Percentiles rank a stretch among this genome's conserved stretches.
phyloP scores from a whole-genome alignment of 2,797 vertebrate genomes.

The Sebastes oblongus region DNA sequence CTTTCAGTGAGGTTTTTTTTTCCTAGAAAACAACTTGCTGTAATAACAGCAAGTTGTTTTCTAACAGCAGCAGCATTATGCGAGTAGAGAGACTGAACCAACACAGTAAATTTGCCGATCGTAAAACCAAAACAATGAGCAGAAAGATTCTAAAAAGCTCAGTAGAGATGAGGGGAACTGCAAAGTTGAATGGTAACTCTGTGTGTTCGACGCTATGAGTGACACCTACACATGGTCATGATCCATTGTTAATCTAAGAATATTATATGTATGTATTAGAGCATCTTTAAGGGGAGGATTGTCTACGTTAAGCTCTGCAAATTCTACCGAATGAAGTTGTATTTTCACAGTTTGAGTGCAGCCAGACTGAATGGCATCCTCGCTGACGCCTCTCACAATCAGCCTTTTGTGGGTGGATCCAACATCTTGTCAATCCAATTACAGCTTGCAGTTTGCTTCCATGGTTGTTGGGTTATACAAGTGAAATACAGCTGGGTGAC shows the following conservation, averaged over 20 bases:
- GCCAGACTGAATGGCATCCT: constrained; percentile 15
- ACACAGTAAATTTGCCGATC: background rate
- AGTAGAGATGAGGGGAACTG: background rate
- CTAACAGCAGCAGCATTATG: background rate
- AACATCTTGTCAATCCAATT: constrained; percentile 42
- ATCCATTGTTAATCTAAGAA: background rate
- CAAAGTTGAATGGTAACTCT: background rate
- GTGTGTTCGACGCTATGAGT: background rate
- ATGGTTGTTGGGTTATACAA: background rate
- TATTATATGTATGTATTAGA: background rate
- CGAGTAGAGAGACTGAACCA: background rate
- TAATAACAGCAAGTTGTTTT: no score
- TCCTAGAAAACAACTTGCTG: background rate
- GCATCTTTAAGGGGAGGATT: background rate
- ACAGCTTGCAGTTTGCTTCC: constrained; percentile 7
- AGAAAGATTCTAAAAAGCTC: background rate
- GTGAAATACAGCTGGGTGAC: constrained; percentile 6
- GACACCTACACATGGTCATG: background rate
- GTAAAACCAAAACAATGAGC: constrained; percentile 1
- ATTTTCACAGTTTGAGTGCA: background rate
- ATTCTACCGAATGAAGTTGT: background rate
- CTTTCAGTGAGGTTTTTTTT: background rate
- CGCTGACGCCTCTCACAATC: constrained; percentile 18
- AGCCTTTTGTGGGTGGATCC: constrained; percentile 28
- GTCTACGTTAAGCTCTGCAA: background rate